These are phyloP conservation scores for Petromus typicus DNA, from an alignment of 2,113 vertebrate species.

Conservation along the genomic window DNA sequence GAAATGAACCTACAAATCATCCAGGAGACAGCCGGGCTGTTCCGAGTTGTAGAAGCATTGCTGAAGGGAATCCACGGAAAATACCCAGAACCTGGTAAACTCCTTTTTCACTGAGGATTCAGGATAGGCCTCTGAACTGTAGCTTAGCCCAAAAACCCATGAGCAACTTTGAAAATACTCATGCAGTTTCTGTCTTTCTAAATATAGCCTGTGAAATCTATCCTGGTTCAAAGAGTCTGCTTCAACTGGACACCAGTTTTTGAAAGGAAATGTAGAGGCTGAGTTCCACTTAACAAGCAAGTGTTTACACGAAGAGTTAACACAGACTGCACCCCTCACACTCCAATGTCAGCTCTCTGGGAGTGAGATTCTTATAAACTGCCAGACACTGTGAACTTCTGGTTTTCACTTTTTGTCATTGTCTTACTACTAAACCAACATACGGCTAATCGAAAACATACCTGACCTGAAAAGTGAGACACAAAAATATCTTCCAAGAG, in stretches of 20 bases:
- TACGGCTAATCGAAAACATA: slow-evolving; percentile 74
- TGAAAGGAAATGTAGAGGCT: slow-evolving; percentile 78
- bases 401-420: slow-evolving; percentile 86
- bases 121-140: background rate
- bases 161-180: background rate
- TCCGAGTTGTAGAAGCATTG: background rate
- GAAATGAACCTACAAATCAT: background rate
- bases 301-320: slow-evolving; percentile 85
- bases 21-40: background rate
- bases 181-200: slow-evolving; percentile 71
- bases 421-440: slow-evolving; percentile 87
- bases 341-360: slow-evolving; percentile 83
- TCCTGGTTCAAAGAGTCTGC: slow-evolving; percentile 72
- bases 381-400: slow-evolving; percentile 85
- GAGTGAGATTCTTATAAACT: slow-evolving; percentile 86
- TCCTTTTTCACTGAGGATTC: background rate
- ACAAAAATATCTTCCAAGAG: slow-evolving; percentile 68
- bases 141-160: background rate
- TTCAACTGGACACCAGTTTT: slow-evolving; percentile 81
- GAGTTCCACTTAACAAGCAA: slow-evolving; percentile 75
- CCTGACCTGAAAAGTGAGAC: slow-evolving; percentile 59
- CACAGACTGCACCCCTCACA: slow-evolving; percentile 82
- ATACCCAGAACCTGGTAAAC: background rate
- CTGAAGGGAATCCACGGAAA: background rate
- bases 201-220: slow-evolving; percentile 73